These are phyloP conservation scores for Trematomus bernacchii DNA, from an alignment of 2,797 vertebrate species.

Conservation along the genomic window DNA sequence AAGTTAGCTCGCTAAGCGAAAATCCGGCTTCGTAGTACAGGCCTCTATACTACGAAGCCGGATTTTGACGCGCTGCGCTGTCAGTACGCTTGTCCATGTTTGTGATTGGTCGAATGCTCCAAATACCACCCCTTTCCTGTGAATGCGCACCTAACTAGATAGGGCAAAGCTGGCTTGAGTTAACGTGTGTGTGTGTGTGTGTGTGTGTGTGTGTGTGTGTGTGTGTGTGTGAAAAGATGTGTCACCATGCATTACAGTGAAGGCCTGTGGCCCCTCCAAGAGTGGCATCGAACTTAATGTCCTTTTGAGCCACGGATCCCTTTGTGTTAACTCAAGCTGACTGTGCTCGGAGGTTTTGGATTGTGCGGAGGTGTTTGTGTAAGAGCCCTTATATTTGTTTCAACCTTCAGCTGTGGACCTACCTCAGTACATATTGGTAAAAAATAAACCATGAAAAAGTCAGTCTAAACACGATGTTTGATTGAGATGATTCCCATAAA, in stretches of 20 bases:
- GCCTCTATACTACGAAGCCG: too few relatives aligned
- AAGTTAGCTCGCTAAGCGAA: too few relatives aligned
- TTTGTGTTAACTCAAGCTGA: constrained; percentile 67
- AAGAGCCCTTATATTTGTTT: constrained; percentile 46
- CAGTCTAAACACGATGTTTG: background rate
- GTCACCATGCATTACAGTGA: constrained; percentile 71
- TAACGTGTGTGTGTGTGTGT: too few relatives aligned
- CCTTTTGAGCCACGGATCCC: constrained; percentile 62
- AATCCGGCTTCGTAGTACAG: too few relatives aligned
- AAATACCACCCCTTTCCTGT: too few relatives aligned
- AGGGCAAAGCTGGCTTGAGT: too few relatives aligned
- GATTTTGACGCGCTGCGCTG: too few relatives aligned
- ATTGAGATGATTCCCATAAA: background rate
- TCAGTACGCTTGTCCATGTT: too few relatives aligned
- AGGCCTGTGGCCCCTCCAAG: constrained; percentile 53
- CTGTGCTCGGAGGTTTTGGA: constrained; percentile 45
- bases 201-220: too few relatives aligned
- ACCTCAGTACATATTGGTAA: constrained; percentile 22
- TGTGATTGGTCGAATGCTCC: too few relatives aligned
- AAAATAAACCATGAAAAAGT: background rate
- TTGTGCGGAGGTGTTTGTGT: constrained; percentile 41
- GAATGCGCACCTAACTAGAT: too few relatives aligned
- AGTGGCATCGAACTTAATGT: constrained; percentile 67
- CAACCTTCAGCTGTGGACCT: constrained; percentile 50
- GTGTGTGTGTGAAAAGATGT: too few relatives aligned